Evolutionary conservation across 2,888 invertebrate genomes (phyloP), one percentile per base, ranked within the genome.

Genomic region (Pterostichus niger): DNA sequence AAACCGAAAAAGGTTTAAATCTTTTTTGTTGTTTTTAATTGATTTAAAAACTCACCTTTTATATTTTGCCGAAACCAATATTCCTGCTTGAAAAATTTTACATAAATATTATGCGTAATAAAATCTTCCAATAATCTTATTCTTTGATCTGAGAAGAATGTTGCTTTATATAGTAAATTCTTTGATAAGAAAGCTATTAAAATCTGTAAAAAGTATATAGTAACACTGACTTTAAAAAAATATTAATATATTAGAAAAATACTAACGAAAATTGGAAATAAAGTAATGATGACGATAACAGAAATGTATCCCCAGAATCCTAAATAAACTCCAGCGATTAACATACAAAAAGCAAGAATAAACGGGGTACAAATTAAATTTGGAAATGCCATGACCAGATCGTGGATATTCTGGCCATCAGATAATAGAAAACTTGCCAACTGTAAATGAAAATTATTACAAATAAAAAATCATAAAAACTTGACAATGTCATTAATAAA

Each of bases 371-470:
- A 91, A 73, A 92, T 88, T 35, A 92, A 88, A 85, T 92, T 88
- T 24, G 92, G 92, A 0, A 91, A 91, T 61, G 91, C 90, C 54
- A 91, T 87, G 24, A 91, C 89, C 76, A 91, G 90, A 84, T 93
- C 92, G 86, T 91, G 92, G 54, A 93, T 88, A 56, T 92, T 89
- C 86, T 91, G 90, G 49, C 91, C 91, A 85, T 93, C 93, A 85
- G 91, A 91, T 49, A 91, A 90, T 86, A 93, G 92, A 84, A 93
- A 88, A 86, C 92, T 92, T 75, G 92, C 90, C 33, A 93, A 85
- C 93, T 93, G 87, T 71, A 89, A 89, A 49, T 15, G 71, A 35
- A 17, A 73, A 35, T 56, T 15, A 77, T 24, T 24, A 59, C 11
- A 59, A 24, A 24, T 24, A 1, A 24, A 24, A 24, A 24, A 24